phyloP scores from a whole-genome alignment of 2,797 vertebrate genomes.

The Psittacula echo region DNA sequence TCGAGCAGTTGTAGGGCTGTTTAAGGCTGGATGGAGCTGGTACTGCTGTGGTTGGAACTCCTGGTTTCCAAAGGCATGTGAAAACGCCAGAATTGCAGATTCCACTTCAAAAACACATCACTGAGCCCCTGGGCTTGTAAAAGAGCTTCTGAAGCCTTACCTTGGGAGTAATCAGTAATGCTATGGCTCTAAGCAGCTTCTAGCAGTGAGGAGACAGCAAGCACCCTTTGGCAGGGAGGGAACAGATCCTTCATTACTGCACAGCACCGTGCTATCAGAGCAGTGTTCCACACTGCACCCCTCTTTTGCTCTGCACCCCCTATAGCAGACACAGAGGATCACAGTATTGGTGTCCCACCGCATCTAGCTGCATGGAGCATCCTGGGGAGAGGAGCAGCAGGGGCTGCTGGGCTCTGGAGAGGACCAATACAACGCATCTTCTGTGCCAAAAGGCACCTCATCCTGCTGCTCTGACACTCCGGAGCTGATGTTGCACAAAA shows the following conservation, averaged over 20 bases:
- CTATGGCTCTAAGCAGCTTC: neutral
- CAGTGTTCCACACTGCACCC: neutral
- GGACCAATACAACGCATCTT: neutral
- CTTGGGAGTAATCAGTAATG: neutral
- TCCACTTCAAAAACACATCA: neutral
- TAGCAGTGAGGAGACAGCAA: neutral
- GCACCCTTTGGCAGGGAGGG: neutral
- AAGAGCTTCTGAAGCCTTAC: neutral
- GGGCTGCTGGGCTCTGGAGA: neutral
- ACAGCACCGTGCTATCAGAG: neutral
- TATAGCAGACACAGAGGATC: neutral
- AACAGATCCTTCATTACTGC: neutral
- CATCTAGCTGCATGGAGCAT: neutral
- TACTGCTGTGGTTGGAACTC: neutral
- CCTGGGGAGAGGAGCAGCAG: neutral
- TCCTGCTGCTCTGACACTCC: neutral
- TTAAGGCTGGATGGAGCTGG: neutral
- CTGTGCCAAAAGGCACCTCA: neutral
- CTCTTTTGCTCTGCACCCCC: neutral
- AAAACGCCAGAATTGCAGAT: neutral
- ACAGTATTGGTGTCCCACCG: fast-evolving
- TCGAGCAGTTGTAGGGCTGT: neutral
- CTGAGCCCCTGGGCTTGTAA: neutral
- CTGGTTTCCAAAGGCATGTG: neutral
- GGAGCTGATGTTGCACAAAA: neutral